A percentile compares a stretch with the other conserved stretches of the same genome.
These are phyloP conservation scores for Remorina albescens DNA, from an alignment of 2,797 vertebrate species.

Conservation along the genomic window DNA sequence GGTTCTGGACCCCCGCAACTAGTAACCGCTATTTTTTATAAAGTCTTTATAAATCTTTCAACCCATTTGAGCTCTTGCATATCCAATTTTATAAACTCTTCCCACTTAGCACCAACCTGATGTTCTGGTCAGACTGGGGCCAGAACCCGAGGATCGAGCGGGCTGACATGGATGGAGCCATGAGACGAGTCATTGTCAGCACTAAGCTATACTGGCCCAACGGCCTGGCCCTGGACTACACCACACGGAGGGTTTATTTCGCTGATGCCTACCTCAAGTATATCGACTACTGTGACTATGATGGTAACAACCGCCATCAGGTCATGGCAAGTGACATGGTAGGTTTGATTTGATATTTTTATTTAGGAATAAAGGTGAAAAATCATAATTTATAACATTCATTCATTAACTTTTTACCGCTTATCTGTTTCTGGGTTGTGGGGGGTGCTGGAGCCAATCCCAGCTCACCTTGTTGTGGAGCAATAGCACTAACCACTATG, in stretches of 20 bases:
- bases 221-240: constrained; percentile 84
- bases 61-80: not conserved
- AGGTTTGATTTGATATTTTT: constrained; percentile 59
- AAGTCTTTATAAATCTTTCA: not conserved
- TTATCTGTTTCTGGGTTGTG: too few species aligned
- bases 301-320: constrained; percentile 91
- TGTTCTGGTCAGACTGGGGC: constrained; percentile 87
- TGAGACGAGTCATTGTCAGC: constrained; percentile 77
- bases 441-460: too few species aligned
- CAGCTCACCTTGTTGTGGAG: too few species aligned
- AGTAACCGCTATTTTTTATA: constrained; percentile 62
- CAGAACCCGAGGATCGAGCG: constrained; percentile 83
- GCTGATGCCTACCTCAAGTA: constrained; percentile 94
- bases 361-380: not conserved
- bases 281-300: constrained; percentile 94
- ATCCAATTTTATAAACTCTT: not conserved
- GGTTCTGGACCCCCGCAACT: constrained; percentile 82
- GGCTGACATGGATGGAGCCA: constrained; percentile 79
- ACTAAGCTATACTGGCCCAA: constrained; percentile 85
- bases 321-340: constrained; percentile 93
- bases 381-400: not conserved
- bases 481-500: too few species aligned
- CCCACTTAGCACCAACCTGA: constrained; percentile 75
- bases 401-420: too few species aligned
- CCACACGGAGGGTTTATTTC: constrained; percentile 92